A percentile compares a stretch with the other conserved stretches of the same genome.
Evolutionary conservation across 2,888 invertebrate species (phyloP).

Genomic region (Sphaeridia pumilis): DNA sequence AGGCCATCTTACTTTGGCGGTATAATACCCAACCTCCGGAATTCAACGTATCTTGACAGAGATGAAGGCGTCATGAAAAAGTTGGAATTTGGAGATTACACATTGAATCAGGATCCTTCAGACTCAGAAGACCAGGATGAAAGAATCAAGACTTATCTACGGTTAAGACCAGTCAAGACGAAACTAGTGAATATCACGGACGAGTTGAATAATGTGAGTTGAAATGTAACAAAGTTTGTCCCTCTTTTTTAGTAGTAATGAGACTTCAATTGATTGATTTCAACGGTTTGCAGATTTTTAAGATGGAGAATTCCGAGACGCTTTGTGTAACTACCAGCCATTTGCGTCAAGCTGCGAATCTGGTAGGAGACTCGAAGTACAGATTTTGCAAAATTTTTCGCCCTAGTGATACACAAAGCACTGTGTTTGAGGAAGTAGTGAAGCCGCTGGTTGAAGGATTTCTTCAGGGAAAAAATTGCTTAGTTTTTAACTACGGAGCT

Average conservation of each 20-base stretch:
- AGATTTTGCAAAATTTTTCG: constrained; percentile 47
- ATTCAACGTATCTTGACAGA: neutral
- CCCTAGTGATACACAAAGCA: constrained; percentile 42
- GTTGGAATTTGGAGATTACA: neutral
- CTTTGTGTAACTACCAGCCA: constrained; percentile 7
- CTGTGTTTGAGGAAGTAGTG: constrained; percentile 49
- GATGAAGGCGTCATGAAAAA: constrained; percentile 1
- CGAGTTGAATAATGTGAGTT: no score
- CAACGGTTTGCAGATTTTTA: no score
- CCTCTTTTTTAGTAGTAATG: no score
- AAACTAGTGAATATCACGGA: no score
- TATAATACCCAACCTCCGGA: neutral
- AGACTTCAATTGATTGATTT: no score
- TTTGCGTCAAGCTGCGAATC: neutral
- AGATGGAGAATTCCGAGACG: neutral
- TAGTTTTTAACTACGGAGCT: constrained; percentile 75
- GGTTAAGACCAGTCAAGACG: constrained; percentile 14
- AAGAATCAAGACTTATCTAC: constrained; percentile 10
- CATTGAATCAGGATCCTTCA: neutral
- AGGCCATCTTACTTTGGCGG: constrained; percentile 13
- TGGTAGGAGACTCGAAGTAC: constrained; percentile 37
- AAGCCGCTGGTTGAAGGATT: constrained; percentile 50
- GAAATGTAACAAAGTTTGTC: no score
- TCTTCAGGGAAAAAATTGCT: constrained; percentile 55
- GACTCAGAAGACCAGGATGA: neutral